Base-by-base conservation (phyloP, 1,140 invertebrate genomes). In the Brachionus rotundiformis region DNA sequence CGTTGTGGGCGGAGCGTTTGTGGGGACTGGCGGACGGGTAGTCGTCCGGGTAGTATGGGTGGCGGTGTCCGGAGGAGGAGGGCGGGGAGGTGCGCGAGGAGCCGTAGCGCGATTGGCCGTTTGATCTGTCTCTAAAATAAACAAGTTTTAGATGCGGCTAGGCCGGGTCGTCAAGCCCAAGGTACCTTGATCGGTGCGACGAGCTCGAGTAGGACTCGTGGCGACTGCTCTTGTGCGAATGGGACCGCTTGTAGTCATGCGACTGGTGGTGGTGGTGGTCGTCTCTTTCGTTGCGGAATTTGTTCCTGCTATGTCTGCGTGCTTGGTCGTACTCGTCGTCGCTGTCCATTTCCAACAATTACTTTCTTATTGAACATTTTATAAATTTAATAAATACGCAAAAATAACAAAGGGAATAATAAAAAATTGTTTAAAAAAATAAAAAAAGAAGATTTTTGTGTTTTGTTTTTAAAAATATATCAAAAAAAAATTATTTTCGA, bases 231-330 rank as follows among this genome's bases (percentile, higher is more conserved):
- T 63, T 63, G 25, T 63, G 31, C 13, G 29, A 36, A 23, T 33
- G 65, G n/a, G 65, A 39, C 2, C 33, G 29, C 23, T 36, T 39
- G 33, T 71, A 36, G 3, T 71, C 65, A 39, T 71, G 16, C 39
- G 29, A 39, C 39, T 71, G 65, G 33, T 36, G 39, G 7, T 71
- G 31, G 31, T 71, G 65, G 33, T 36, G 39, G 7, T 71, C 65
- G 31, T 71, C 65, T 71, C 65, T 33, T 71, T 71, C 65, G 19
- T 71, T 71, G n/a, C 65, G 65, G 31, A 71, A 71, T 41, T 71
- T 71, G 33, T 71, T 71, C 19, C 65, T 71, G 29, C 61, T 33
- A 33, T 71, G 65, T 36, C 39, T 71, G 4, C 29, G 13, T 4
- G 39, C 19, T 71, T 71, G 33, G 39, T 71, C 65, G 33, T 71